Conservation (phyloP, 2,113 vertebrate genomes). For the Anolis carolinensis region DNA sequence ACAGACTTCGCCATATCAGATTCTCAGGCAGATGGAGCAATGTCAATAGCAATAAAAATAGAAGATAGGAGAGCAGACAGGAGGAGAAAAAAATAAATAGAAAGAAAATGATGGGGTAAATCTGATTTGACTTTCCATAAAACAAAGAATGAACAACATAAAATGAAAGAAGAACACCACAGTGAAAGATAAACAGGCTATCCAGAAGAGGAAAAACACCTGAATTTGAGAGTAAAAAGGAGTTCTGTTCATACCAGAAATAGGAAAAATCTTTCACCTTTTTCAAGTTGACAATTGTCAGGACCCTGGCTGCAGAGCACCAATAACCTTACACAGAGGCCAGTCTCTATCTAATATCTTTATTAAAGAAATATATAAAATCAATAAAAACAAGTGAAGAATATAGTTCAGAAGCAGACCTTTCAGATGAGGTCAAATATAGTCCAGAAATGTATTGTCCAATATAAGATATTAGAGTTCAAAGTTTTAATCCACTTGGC, state of each 20-base stretch:
- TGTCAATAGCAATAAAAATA: not conserved
- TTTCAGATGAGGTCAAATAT: too few species aligned
- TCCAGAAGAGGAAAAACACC: not conserved
- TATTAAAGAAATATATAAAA: too few species aligned
- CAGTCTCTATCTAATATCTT: too few species aligned
- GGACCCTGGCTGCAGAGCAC: too few species aligned
- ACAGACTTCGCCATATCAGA: not conserved
- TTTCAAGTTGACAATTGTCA: not conserved
- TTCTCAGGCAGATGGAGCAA: not conserved
- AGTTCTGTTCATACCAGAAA: not conserved
- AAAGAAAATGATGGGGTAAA: not conserved
- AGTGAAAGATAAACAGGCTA: not conserved
- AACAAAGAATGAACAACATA: not conserved
- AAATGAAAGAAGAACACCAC: not conserved
- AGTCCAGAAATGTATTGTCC: too few species aligned
- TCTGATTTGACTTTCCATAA: not conserved
- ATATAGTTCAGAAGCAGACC: too few species aligned
- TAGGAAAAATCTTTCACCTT: not conserved
- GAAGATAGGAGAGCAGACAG: not conserved
- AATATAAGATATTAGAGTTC: too few species aligned
- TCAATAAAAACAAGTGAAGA: too few species aligned
- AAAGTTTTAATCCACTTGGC: too few species aligned
- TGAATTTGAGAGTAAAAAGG: accelerated
- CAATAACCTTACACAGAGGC: too few species aligned
- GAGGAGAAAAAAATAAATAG: not conserved